Percentiles rank a stretch among this genome's conserved stretches.
These are phyloP conservation scores for Diabrotica virgifera DNA, from an alignment of 1,140 invertebrate species.

Conservation along the genomic window DNA sequence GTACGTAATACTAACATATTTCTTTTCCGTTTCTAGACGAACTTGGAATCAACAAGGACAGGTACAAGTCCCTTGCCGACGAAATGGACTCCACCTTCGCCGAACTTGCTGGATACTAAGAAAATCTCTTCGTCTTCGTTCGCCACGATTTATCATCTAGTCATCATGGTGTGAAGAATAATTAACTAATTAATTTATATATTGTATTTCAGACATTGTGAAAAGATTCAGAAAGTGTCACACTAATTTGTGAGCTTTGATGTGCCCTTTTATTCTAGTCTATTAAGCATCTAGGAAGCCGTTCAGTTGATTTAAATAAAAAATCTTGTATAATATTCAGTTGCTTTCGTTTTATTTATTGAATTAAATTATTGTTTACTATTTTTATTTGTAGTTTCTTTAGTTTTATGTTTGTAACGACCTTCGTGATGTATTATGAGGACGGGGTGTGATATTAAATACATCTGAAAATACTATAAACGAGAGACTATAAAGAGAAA, in stretches of 20 bases:
- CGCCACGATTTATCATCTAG: not conserved
- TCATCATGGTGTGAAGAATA: not conserved
- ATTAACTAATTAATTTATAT: conserved; percentile 17
- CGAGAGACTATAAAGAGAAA: no score
- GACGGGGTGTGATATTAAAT: no score
- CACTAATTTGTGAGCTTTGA: conserved; percentile 9
- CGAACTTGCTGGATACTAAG: conserved; percentile 86
- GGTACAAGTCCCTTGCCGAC: conserved; percentile 94
- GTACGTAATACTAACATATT: no score
- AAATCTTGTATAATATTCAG: conserved; percentile 15
- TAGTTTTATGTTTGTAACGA: not conserved
- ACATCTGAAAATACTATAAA: no score
- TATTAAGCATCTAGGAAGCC: conserved; percentile 8
- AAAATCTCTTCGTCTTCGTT: conserved; percentile 28
- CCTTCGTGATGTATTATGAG: no score
- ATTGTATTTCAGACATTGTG: conserved; percentile 19
- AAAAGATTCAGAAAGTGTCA: conserved; percentile 5
- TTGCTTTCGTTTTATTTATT: conserved; percentile 18
- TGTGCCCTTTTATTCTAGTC: conserved; percentile 16
- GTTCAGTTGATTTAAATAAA: conserved; percentile 20
- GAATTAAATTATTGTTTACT: conserved; percentile 5
- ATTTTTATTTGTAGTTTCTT: conserved; percentile 8
- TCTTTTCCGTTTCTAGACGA: conserved; percentile 70
- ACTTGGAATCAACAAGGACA: conserved; percentile 97
- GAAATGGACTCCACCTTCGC: conserved; percentile 98